phyloP scores from a whole-genome alignment of 2,113 vertebrate species.

The Hoplias malabaricus region DNA sequence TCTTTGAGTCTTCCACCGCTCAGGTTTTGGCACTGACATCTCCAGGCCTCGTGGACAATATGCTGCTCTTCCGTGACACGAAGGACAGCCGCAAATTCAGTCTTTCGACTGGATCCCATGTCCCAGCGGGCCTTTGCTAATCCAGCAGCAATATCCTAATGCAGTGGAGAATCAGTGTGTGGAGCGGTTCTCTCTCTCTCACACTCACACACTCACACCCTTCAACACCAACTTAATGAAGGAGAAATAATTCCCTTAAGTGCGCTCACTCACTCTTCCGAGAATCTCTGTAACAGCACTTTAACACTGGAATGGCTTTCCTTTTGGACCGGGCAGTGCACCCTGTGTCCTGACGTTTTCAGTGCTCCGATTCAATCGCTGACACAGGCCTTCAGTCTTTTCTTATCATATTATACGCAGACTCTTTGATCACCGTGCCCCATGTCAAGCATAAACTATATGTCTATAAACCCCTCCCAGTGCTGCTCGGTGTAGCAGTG shows the following conservation, averaged over 20 bases:
- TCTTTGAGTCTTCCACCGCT: too few relatives aligned
- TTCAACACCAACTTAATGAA: slow-evolving; percentile 32
- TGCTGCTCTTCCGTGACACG: slow-evolving; percentile 20
- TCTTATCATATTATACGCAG: too few relatives aligned
- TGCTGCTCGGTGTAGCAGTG: too few relatives aligned
- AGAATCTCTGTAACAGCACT: neutral
- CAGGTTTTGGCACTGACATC: too few relatives aligned
- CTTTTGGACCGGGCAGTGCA: neutral
- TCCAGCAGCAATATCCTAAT: slow-evolving; percentile 47
- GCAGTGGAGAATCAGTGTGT: slow-evolving; percentile 22
- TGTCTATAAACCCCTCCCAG: too few relatives aligned
- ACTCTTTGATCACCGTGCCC: too few relatives aligned
- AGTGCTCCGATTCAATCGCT: neutral
- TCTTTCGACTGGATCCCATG: slow-evolving; percentile 26
- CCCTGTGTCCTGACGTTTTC: too few relatives aligned
- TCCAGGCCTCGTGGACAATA: too few relatives aligned
- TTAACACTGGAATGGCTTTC: neutral
- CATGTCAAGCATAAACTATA: too few relatives aligned
- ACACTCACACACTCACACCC: neutral
- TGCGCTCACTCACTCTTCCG: neutral
- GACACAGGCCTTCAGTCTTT: too few relatives aligned
- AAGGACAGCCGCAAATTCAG: slow-evolving; percentile 48
- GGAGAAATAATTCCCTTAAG: slow-evolving; percentile 37
- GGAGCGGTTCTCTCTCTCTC: neutral
- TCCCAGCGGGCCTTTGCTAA: slow-evolving; percentile 28